Conservation (phyloP, 2,113 vertebrate species). For the Pampusana beccarii region DNA sequence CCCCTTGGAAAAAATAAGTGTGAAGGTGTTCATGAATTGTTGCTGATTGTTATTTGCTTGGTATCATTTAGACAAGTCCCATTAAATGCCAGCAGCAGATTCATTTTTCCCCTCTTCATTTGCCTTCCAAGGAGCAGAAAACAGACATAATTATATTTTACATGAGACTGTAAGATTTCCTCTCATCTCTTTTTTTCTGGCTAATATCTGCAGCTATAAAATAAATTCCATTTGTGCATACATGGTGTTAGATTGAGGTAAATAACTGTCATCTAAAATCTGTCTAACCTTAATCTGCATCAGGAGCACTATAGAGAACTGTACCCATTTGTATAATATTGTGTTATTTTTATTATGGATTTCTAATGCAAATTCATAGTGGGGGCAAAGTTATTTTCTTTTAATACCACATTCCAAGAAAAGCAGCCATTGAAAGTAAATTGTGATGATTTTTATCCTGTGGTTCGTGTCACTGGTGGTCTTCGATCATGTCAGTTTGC, state of each 20-base stretch:
- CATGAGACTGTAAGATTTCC: slow-evolving; percentile 53
- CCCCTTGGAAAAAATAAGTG: slow-evolving; percentile 46
- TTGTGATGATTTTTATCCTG: not conserved
- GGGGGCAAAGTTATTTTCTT: slow-evolving; percentile 46
- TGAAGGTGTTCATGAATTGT: slow-evolving; percentile 54
- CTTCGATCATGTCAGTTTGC: not conserved
- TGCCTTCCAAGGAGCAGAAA: slow-evolving; percentile 64
- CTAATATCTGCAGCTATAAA: slow-evolving; percentile 65
- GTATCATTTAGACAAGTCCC: slow-evolving; percentile 57
- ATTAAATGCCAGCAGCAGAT: slow-evolving; percentile 71
- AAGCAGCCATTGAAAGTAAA: slow-evolving; percentile 27
- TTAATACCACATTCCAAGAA: slow-evolving; percentile 11
- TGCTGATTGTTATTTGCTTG: slow-evolving; percentile 50
- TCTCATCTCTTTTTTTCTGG: slow-evolving; percentile 47
- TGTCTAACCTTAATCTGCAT: slow-evolving; percentile 57
- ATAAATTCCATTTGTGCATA: slow-evolving; percentile 62
- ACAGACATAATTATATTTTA: slow-evolving; percentile 71
- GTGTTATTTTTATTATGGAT: slow-evolving; percentile 60
- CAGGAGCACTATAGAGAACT: slow-evolving; percentile 42
- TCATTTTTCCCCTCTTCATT: slow-evolving; percentile 50
- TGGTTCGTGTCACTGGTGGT: not conserved
- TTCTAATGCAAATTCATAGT: slow-evolving; percentile 61
- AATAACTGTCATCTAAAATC: slow-evolving; percentile 60
- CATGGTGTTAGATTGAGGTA: slow-evolving; percentile 49
- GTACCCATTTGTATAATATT: slow-evolving; percentile 62